phyloP scores from a whole-genome alignment of 2,797 vertebrate genomes.

The Sternarchorhynchus goeldii region DNA sequence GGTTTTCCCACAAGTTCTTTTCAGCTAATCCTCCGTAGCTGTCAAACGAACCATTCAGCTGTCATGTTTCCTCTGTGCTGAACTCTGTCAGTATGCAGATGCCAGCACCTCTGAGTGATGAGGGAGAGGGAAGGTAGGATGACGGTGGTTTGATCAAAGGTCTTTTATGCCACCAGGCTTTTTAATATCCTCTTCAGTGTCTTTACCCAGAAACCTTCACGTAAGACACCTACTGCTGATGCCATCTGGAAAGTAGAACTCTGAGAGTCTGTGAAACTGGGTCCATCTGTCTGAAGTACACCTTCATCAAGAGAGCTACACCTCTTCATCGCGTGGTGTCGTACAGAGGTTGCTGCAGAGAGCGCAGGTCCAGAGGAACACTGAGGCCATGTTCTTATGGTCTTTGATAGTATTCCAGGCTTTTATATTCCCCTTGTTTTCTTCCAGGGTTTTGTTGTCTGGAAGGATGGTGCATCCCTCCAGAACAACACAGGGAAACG shows the following conservation, averaged over 20 bases:
- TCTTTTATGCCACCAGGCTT: neutral
- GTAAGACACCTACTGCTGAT: neutral
- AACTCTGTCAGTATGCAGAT: too few species aligned
- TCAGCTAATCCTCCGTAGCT: too few species aligned
- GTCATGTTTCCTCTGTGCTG: too few species aligned
- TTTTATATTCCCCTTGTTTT: neutral
- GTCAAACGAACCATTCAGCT: too few species aligned
- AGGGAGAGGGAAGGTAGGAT: neutral
- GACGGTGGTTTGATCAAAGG: neutral
- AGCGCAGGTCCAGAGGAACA: neutral
- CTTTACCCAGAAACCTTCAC: neutral
- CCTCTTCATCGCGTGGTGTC: neutral
- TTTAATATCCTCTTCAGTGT: neutral
- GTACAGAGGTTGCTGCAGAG: too few species aligned
- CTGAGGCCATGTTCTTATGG: neutral
- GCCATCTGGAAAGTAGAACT: too few species aligned
- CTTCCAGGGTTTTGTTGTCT: slow-evolving; percentile 4
- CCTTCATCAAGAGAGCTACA: neutral
- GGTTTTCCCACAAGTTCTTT: too few species aligned
- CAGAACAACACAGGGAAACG: slow-evolving; percentile 1
- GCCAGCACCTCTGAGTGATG: neutral
- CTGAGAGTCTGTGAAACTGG: neutral
- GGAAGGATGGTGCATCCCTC: neutral
- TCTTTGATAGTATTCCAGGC: slow-evolving; percentile 8
- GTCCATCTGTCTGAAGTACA: neutral